Percentiles rank a stretch among this genome's conserved stretches.
Conservation (phyloP, 92 coral and sea anemone genomes). For the Pocillopora grandis region DNA sequence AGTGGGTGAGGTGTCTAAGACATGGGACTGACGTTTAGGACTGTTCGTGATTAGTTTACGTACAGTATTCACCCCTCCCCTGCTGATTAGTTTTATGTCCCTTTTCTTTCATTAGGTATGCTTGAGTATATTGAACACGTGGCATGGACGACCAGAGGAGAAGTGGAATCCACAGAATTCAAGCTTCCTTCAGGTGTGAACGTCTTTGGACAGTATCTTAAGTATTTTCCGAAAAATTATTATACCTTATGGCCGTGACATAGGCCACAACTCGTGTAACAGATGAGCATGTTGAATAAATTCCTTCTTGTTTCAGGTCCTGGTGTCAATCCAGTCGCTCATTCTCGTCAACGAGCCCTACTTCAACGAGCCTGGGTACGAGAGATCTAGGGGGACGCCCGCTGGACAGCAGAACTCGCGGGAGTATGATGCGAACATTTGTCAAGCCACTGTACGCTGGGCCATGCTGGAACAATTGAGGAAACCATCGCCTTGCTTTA, state of each 20-base stretch:
- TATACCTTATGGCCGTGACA: background rate
- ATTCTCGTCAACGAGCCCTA: constrained; percentile 97
- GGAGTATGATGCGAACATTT: constrained; percentile 98
- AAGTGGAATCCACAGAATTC: constrained; percentile 99
- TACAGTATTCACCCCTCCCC: too few species aligned
- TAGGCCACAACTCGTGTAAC: too few species aligned
- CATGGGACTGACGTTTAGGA: too few species aligned
- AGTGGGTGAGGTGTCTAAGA: too few species aligned
- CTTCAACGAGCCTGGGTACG: constrained; percentile 99
- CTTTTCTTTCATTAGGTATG: constrained; percentile 70
- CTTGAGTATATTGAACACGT: constrained; percentile 93
- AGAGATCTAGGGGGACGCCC: constrained; percentile 98
- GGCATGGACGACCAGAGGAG: constrained; percentile 99
- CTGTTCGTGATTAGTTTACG: too few species aligned
- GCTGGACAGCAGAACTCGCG: constrained; percentile 98
- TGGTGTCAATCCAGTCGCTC: constrained; percentile 96
- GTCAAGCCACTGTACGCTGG: constrained; percentile 98
- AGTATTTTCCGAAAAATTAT: background rate
- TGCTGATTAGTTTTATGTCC: background rate
- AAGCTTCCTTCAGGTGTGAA: constrained; percentile 85
- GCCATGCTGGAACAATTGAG: constrained; percentile 94
- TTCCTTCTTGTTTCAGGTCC: constrained; percentile 54
- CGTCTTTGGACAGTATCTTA: background rate
- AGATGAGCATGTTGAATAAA: background rate
- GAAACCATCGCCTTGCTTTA: constrained; percentile 93